Percentiles rank a stretch among this genome's conserved stretches.
Evolutionary conservation across 2,113 vertebrate genomes (phyloP).

Genomic region (Rhinoderma darwinii): DNA sequence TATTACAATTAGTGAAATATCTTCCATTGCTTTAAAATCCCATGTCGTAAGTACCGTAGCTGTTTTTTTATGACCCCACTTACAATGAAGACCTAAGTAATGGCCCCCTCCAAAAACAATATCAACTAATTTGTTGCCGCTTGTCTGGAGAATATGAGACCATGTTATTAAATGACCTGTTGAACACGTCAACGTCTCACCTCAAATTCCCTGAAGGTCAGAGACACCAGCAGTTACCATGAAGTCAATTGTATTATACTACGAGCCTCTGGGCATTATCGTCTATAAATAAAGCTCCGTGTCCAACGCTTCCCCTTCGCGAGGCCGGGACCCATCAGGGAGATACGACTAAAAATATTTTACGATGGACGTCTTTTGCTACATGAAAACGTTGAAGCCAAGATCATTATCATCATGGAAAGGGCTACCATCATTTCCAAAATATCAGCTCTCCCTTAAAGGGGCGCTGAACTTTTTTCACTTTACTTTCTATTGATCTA

Average conservation of each 20-base stretch:
- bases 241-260: not conserved
- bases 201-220: not conserved
- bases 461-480: too few relatives aligned
- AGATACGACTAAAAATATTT: not conserved
- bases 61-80: too few relatives aligned
- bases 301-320: not conserved
- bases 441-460: not conserved
- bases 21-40: too few relatives aligned
- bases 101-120: not conserved
- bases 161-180: not conserved
- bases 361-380: not conserved
- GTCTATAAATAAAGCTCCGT: not conserved
- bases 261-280: not conserved
- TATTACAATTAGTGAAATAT: too few relatives aligned
- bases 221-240: not conserved
- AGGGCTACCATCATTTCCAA: not conserved
- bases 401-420: not conserved
- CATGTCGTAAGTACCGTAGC: too few relatives aligned
- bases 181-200: not conserved
- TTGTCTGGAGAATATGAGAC: not conserved
- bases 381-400: not conserved
- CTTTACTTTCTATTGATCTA: too few relatives aligned
- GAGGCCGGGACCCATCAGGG: not conserved
- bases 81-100: too few relatives aligned
- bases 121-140: not conserved